A percentile compares a stretch with the other conserved stretches of the same genome.
Conservation (phyloP, 2,113 vertebrate species). For the Aphyosemion australe region DNA sequence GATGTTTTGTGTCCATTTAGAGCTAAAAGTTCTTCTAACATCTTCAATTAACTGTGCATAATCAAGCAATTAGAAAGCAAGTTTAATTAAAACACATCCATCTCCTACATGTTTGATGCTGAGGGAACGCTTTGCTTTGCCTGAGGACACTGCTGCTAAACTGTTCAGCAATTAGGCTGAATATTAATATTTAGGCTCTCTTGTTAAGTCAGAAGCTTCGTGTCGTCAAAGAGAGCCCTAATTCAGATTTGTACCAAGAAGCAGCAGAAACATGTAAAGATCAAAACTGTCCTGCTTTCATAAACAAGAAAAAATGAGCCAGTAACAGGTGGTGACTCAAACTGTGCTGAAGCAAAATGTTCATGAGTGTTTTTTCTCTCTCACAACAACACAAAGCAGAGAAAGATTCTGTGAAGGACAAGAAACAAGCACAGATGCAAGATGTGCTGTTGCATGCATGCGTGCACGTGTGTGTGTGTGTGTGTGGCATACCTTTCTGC, state of each 20-base stretch:
- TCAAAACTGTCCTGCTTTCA: constrained; percentile 10
- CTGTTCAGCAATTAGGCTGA: background rate
- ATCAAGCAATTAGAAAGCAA: constrained; percentile 48
- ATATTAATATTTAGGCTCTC: background rate
- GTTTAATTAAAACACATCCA: constrained; percentile 33
- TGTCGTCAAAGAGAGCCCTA: background rate
- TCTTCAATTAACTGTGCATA: constrained; percentile 18
- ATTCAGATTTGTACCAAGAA: background rate
- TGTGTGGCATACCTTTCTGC: constrained; percentile 68
- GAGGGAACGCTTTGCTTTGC: constrained; percentile 2
- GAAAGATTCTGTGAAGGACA: constrained; percentile 20
- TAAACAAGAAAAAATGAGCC: constrained; percentile 24
- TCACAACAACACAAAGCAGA: constrained; percentile 29
- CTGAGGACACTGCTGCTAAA: background rate
- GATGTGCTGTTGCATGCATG: background rate
- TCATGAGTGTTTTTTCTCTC: constrained; percentile 12
- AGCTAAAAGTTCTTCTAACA: constrained; percentile 1
- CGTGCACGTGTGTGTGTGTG: background rate
- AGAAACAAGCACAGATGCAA: constrained; percentile 3
- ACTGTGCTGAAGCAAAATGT: constrained; percentile 22
- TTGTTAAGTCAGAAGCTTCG: constrained; percentile 7
- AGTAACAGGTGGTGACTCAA: constrained; percentile 48
- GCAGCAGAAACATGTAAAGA: constrained; percentile 18
- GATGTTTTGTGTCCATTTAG: constrained; percentile 1
- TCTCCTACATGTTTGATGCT: constrained; percentile 18